Conservation (phyloP, 2,797 vertebrate species). For the Aselliscus stoliczkanus region DNA sequence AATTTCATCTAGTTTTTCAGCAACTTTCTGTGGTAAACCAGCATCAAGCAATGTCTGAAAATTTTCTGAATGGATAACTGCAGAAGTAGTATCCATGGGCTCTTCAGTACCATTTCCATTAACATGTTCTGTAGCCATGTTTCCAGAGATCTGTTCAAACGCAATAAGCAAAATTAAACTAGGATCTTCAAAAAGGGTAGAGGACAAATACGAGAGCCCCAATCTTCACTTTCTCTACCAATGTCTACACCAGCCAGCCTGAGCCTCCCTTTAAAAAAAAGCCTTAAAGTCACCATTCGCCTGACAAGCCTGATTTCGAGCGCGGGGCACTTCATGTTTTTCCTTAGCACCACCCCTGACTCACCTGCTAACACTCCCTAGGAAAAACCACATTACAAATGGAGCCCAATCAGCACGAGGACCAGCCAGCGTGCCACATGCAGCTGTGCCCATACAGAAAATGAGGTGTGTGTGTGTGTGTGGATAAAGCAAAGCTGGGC, state of each 20-base stretch:
- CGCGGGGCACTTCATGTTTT: constrained; percentile 30
- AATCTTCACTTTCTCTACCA: constrained; percentile 64
- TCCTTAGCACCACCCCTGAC: constrained; percentile 75
- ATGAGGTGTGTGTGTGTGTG: not conserved
- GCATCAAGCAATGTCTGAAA: constrained; percentile 94
- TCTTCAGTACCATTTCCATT: constrained; percentile 98
- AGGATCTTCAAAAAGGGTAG: constrained; percentile 66
- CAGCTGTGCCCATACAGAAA: constrained; percentile 48
- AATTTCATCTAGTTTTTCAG: constrained; percentile 98
- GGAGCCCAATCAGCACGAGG: constrained; percentile 68
- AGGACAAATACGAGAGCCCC: constrained; percentile 69
- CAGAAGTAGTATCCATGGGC: constrained; percentile 95
- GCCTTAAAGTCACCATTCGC: constrained; percentile 54
- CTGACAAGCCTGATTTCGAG: constrained; percentile 66
- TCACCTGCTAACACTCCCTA: constrained; percentile 79
- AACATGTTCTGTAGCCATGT: constrained; percentile 97
- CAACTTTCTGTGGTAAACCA: constrained; percentile 95
- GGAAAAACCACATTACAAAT: constrained; percentile 73
- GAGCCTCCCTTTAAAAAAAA: constrained; percentile 56
- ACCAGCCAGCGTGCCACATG: constrained; percentile 71
- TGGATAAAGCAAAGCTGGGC: constrained; percentile 30
- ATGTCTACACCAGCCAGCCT: constrained; percentile 51
- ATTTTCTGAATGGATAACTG: constrained; percentile 94
- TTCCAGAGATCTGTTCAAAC: constrained; percentile 95
- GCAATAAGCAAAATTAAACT: constrained; percentile 89